Evolutionary conservation across 2,888 invertebrate species (phyloP), one percentile per base, ranked within the genome.

Genomic region (Xestia ashworthii): DNA sequence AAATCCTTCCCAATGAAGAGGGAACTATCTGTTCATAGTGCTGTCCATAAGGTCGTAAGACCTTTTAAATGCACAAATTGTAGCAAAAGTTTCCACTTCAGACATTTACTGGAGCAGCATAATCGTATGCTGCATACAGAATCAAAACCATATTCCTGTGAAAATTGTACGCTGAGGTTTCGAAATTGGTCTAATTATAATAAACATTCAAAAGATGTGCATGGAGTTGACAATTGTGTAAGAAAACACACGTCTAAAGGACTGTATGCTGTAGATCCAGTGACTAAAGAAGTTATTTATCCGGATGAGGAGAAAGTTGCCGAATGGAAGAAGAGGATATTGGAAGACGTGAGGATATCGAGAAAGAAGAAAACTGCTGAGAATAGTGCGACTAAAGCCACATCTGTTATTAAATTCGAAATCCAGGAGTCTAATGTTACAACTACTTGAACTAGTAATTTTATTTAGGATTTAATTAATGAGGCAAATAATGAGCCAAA

Each of bases 131-230:
- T 98, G 85, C 98, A 98, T 86, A 98, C 97, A 0, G 97, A 97
- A 0, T 97, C 97, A 66, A 97, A 98, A 64, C 98, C 98, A 0
- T 98, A 98, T 90, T 97, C 97, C 82, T 98, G 98, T 90, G 97
- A 97, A 76, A 94, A 96, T 16, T 82, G 82, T 22, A 6, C 67
- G 0, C 12, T 22, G 93, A 94, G 98, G 88, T 98, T 98, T 87
- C 98, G 98, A 0, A 98, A 98, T 91, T 98, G 98, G 98, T 98
- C 98, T 0, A 98, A 98, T 93, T 98, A 98, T 89, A 98, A 98
- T 89, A 98, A 98, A 88, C 98, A 98, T 90, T 98, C 98, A 97
- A 98, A 98, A 93, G 94, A 98, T 38, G 95, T 98, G 41, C 98
- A 98, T 82, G 97, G 97, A 55, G 97, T 89, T 3, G 94, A 95